A percentile compares a stretch with the other conserved stretches of the same genome.
phyloP scores from a whole-genome alignment of 2,113 vertebrate species.

The Melanerpes aurifrons region DNA sequence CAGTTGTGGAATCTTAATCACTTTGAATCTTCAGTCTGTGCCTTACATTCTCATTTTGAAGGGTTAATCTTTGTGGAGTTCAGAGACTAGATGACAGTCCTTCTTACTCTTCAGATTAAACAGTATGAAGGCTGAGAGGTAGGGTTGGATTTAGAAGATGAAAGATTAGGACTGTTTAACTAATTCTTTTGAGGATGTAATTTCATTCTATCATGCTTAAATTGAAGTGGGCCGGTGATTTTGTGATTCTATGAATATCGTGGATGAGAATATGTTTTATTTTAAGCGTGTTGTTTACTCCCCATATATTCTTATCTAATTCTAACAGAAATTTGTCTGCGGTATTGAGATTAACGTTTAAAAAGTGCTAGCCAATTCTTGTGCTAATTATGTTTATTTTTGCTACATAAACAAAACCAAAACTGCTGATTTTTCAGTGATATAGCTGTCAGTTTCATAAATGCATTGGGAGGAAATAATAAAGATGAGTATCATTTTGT shows the following conservation, averaged over 20 bases:
- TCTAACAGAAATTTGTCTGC: not conserved
- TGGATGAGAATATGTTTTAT: slow-evolving; percentile 1
- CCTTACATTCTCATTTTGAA: not conserved
- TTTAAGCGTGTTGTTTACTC: not conserved
- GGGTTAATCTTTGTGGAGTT: slow-evolving; percentile 10
- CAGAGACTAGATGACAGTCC: not conserved
- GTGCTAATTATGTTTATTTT: not conserved
- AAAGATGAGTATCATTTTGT: not conserved
- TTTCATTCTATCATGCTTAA: slow-evolving; percentile 43
- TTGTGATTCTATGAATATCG: not conserved
- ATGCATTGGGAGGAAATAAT: not conserved
- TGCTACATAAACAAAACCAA: not conserved
- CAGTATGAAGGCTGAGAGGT: not conserved
- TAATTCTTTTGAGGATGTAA: slow-evolving; percentile 41
- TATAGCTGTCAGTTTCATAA: not conserved
- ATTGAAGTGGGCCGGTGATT: slow-evolving; percentile 5
- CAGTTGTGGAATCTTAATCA: not conserved
- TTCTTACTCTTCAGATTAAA: slow-evolving; percentile 37
- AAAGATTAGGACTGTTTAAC: slow-evolving; percentile 36
- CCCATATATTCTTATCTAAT: not conserved
- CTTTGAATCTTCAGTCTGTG: not conserved
- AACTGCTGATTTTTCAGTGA: not conserved
- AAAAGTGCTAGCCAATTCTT: not conserved
- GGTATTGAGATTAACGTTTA: not conserved
- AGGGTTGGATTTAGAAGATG: slow-evolving; percentile 56